Conservation (phyloP, 2,797 vertebrate genomes). For the Chiloscyllium punctatum region DNA sequence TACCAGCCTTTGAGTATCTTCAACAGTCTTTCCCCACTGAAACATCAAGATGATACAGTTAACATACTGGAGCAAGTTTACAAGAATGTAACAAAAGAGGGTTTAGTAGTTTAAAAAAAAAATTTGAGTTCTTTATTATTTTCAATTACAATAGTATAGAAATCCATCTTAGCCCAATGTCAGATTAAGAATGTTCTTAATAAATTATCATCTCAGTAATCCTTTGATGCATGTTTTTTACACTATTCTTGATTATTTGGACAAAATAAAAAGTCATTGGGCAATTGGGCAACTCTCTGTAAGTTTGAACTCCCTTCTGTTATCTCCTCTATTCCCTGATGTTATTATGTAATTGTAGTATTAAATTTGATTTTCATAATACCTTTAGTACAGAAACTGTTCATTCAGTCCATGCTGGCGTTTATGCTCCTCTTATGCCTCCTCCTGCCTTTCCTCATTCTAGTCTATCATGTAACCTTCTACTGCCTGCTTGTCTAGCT, state of each 20-base stretch:
- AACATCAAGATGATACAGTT: neutral
- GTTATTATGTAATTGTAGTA: neutral
- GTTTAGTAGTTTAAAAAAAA: neutral
- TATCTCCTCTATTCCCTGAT: neutral
- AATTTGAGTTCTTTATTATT: neutral
- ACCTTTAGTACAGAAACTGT: too few species aligned
- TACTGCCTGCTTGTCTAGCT: too few species aligned
- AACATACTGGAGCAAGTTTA: neutral
- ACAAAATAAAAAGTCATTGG: neutral
- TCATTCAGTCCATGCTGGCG: too few species aligned
- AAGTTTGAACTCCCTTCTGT: neutral
- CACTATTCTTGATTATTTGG: neutral
- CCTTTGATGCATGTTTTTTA: neutral
- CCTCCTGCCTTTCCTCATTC: too few species aligned
- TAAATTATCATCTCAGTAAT: neutral
- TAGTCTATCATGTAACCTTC: too few species aligned
- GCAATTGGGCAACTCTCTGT: neutral
- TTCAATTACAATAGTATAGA: neutral
- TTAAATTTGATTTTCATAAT: too few species aligned
- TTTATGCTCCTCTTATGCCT: too few species aligned
- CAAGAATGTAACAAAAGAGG: neutral
- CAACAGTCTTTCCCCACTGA: neutral
- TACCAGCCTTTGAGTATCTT: neutral
- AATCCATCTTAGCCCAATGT: neutral
- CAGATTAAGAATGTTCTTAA: neutral